A percentile compares a stretch with the other conserved stretches of the same genome.
Conservation (phyloP, 2,888 invertebrate genomes). For the Hedya salicella region DNA sequence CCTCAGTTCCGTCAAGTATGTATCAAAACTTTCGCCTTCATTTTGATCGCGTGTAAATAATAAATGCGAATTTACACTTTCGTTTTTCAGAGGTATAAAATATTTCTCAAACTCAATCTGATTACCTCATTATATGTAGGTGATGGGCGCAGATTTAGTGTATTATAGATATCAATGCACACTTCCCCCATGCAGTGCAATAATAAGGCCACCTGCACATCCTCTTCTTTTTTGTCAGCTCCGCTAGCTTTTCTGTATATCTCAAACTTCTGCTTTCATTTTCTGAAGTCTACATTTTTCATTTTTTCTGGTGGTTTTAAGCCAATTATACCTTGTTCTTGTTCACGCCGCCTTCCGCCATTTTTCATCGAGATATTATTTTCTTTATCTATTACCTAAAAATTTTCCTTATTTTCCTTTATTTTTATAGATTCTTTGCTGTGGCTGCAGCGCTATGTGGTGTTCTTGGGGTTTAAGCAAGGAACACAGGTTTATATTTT, state of each 20-base stretch:
- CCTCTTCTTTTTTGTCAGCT: neutral
- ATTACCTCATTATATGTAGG: slow-evolving; percentile 3
- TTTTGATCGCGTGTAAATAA: slow-evolving; percentile 14
- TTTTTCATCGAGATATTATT: neutral
- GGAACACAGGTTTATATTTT: no score
- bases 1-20: slow-evolving; percentile 8
- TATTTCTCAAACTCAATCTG: neutral
- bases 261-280: slow-evolving; percentile 18
- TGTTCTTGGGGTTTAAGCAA: no score
- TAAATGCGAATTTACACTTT: slow-evolving; percentile 19
- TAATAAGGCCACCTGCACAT: slow-evolving; percentile 12
- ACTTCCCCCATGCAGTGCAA: slow-evolving; percentile 24
- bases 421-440: no score
- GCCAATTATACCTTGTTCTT: neutral
- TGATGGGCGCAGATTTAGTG: neutral
- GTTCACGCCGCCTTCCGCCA: neutral
- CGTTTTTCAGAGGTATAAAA: slow-evolving; percentile 17
- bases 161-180: slow-evolving; percentile 13
- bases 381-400: no score
- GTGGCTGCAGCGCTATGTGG: no score
- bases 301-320: slow-evolving; percentile 14
- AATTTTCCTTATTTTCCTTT: no score
- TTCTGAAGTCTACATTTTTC: neutral
- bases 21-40: slow-evolving; percentile 2
- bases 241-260: slow-evolving; percentile 18